These are phyloP conservation scores for Sycophaga agraensis DNA, from an alignment of 1,140 invertebrate genomes.

Conservation along the genomic window DNA sequence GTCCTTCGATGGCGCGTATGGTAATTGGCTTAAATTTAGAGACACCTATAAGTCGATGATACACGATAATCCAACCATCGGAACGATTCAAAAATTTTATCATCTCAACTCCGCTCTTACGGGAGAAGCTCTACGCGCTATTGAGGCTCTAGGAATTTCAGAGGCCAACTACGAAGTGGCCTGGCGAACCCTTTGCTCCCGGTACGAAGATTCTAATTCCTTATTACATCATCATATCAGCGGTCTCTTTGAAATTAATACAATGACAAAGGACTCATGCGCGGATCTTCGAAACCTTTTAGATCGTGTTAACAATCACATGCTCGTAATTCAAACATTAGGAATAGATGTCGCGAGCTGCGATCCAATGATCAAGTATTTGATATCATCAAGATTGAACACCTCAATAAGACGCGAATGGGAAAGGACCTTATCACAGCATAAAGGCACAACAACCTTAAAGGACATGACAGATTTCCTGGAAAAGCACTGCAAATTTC, in stretches of 20 bases:
- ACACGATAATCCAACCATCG: slow-evolving; percentile 36
- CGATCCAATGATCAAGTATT: slow-evolving; percentile 29
- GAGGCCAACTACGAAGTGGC: slow-evolving; percentile 35
- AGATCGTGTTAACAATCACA: slow-evolving; percentile 28
- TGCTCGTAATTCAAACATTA: slow-evolving; percentile 22
- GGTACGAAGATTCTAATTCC: slow-evolving; percentile 35
- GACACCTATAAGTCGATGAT: slow-evolving; percentile 41
- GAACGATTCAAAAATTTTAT: slow-evolving; percentile 40
- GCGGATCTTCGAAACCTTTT: slow-evolving; percentile 23
- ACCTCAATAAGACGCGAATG: slow-evolving; percentile 22
- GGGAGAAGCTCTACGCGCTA: slow-evolving; percentile 30
- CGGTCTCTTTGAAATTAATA: slow-evolving; percentile 22
- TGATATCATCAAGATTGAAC: slow-evolving; percentile 30
- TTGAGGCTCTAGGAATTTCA: slow-evolving; percentile 34
- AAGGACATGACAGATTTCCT: slow-evolving; percentile 2
- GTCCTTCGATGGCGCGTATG: neutral
- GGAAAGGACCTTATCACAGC: slow-evolving; percentile 3
- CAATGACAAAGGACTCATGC: slow-evolving; percentile 23
- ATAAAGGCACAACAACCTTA: neutral
- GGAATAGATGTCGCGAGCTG: slow-evolving; percentile 22
- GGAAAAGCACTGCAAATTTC: slow-evolving; percentile 15
- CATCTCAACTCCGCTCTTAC: slow-evolving; percentile 36
- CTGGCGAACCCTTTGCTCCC: slow-evolving; percentile 30
- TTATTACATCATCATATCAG: slow-evolving; percentile 36
- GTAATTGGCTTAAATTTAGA: neutral